Base-by-base conservation (phyloP, 2,113 vertebrate species). In the Paralichthys olivaceus region DNA sequence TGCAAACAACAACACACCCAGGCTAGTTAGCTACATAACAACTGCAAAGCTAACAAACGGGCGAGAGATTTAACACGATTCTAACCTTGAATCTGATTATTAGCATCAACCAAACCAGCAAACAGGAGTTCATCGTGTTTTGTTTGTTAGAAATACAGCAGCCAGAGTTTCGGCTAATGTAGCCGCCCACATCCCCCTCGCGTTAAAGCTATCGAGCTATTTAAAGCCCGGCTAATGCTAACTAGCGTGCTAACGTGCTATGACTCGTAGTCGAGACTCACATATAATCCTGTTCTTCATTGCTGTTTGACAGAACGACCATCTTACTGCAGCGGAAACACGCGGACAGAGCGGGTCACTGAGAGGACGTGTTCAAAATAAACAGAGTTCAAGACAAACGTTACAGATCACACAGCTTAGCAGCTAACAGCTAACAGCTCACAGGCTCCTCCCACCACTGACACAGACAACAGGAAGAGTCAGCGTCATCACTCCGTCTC, bases 271-370 rank as follows among this genome's bases (percentile, higher is more conserved):
- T n/a, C 67, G 32, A 34, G 11, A 95, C 94, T 94, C 80, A 95
- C 94, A 95, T 94, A 78, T 90, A 89, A 84, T 94, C 94, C 87
- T 90, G 91, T 23, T 94, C 93, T 63, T 94, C 93, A 71, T 90
- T 82, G 77, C 64, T 79, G 66, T 84, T 87, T 71, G 92, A 93
- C 86, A 94, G 77, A 89, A 95, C 92, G 78, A 95, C 94, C 94
- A 95, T 95, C 34, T 90, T 94, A 84, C 63, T 86, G 22, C 56
- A 23, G 25, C 34, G 13, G 7, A 17, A 57, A 43, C 14, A 40
- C 47, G 25, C 12, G 2, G 19, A 29, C 45, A 6, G 45, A 7
- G 45, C 45, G 4, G 45, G 17, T 7, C 14, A 7, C 15, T 5
- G 17, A 0, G 9, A 6, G 19, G 4, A 17, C 45, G 17, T 4